phyloP scores from a whole-genome alignment of 30 jellyfish, hydroid and myxozoan genomes.

The Sanderia malayensis region DNA sequence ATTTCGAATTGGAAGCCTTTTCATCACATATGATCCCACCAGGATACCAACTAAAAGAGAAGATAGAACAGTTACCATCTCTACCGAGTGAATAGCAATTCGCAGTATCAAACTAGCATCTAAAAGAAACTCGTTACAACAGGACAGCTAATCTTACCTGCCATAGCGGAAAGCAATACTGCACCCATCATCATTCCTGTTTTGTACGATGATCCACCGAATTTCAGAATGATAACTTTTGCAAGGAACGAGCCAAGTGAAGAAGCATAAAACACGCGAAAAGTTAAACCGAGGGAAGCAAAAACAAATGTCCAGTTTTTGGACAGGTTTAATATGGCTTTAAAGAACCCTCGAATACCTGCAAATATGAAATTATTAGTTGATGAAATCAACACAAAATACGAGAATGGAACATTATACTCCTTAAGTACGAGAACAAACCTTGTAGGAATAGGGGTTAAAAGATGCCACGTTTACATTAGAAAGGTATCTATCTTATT shows the following conservation, averaged over 20 bases:
- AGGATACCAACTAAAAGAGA: constrained; percentile 75
- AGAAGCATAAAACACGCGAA: constrained; percentile 60
- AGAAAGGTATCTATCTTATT: too few relatives aligned
- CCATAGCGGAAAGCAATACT: constrained; percentile 77
- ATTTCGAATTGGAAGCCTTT: constrained; percentile 28
- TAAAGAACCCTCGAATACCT: constrained; percentile 57
- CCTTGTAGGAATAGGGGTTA: too few relatives aligned
- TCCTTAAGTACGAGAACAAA: too few relatives aligned
- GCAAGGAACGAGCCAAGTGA: constrained; percentile 82
- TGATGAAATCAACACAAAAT: too few relatives aligned
- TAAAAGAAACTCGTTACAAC: too few relatives aligned
- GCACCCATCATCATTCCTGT: constrained; percentile 71
- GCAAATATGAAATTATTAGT: too few relatives aligned
- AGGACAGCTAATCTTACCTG: too few relatives aligned
- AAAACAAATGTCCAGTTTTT: constrained; percentile 56
- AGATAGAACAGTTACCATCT: too few relatives aligned
- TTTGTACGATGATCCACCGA: constrained; percentile 61
- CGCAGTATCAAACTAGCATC: too few relatives aligned
- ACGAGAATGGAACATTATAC: too few relatives aligned
- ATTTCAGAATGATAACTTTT: constrained; percentile 61
- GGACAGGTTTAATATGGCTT: constrained; percentile 31
- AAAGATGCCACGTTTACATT: too few relatives aligned
- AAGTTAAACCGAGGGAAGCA: constrained; percentile 69
- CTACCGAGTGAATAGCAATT: too few relatives aligned
- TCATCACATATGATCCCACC: constrained; percentile 76